Base-by-base conservation (phyloP, 2,888 invertebrate genomes). In the Eupithecia insigniata region DNA sequence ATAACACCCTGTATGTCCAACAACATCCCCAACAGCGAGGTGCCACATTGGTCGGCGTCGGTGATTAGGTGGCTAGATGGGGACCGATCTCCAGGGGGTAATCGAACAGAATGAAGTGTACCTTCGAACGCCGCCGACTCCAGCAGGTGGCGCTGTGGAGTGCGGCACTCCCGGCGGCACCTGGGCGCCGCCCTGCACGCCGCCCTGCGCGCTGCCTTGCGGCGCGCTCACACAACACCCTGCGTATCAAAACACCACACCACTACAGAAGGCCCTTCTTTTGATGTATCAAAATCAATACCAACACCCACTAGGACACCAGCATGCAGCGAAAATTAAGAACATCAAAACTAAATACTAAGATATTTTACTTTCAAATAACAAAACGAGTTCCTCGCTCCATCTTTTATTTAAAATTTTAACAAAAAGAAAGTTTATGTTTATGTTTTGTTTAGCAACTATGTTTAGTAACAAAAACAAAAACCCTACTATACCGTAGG, bases 101-200 rank as follows among this genome's bases (percentile, higher is more conserved):
- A 69, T 67, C 71, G 67, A 65, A 46, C 61, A 67, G 66, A 72
- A 68, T 64, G 62, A 72, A 67, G 73, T 81, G 85, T 92, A 94
- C 90, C 95, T 94, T 85, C 96, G 93, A 74, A 95, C 89, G 80
- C 96, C 96, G 80, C 96, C 96, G 83, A 95, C 94, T 80, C 95
- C 95, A 76, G 93, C 92, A 76, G 95, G 93, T 78, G 92, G 92
- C 83, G 92, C 92, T 78, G 94, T 92, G 82, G 93, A 92, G 89
- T 93, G 94, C 82, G 93, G 92, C 80, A 92, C 92, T 72, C 93
- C 92, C 74, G 90, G 92, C 75, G 92, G 93, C 84, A 92, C 95
- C 92, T 89, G 95, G 86, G 89, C 95, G 85, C 92, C 92, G 84
- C 90, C 92, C 83, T 92, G 92, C 86, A 91, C 92, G 86, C 90